A percentile compares a stretch with the other conserved stretches of the same genome.
Evolutionary conservation across 2,113 vertebrate species (phyloP).

Genomic region (Hoplias malabaricus): DNA sequence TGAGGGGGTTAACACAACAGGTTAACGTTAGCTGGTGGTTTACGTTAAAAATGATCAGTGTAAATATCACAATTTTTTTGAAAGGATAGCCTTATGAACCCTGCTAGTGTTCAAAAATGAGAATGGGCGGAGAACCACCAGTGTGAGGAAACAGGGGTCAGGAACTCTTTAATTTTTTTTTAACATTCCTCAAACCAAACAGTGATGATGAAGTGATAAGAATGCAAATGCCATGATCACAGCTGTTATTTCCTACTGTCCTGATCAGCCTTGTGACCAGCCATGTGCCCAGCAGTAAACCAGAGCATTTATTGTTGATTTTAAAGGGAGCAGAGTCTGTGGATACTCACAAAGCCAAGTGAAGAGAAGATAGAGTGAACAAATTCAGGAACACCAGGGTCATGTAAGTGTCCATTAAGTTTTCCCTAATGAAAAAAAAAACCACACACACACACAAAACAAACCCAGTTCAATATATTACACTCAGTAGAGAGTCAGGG

Average conservation of each 20-base stretch:
- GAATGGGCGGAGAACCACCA: conserved; percentile 62
- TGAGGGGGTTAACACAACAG: too few relatives aligned
- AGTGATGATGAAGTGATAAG: too few relatives aligned
- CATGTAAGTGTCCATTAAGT: conserved; percentile 55
- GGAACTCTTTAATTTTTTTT: conserved; percentile 47
- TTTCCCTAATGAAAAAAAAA: conserved; percentile 65
- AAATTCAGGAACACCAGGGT: conserved; percentile 62
- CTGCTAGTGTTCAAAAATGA: too few relatives aligned
- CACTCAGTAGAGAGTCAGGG: too few relatives aligned
- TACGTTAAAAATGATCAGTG: too few relatives aligned
- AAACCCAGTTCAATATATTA: background rate
- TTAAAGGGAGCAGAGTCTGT: background rate
- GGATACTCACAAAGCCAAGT: conserved; percentile 74
- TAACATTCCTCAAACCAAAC: too few relatives aligned
- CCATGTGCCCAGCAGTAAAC: background rate
- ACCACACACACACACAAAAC: background rate
- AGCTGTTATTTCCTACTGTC: background rate
- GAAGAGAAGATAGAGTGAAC: conserved; percentile 74
- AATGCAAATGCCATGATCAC: background rate
- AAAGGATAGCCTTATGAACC: too few relatives aligned
- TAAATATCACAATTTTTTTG: too few relatives aligned
- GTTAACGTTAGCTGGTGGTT: too few relatives aligned
- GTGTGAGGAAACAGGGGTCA: conserved; percentile 82
- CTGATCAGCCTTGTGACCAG: background rate
- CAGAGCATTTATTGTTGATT: background rate